Conservation (phyloP, 1,140 invertebrate species). For the Scylla paramamosain region DNA sequence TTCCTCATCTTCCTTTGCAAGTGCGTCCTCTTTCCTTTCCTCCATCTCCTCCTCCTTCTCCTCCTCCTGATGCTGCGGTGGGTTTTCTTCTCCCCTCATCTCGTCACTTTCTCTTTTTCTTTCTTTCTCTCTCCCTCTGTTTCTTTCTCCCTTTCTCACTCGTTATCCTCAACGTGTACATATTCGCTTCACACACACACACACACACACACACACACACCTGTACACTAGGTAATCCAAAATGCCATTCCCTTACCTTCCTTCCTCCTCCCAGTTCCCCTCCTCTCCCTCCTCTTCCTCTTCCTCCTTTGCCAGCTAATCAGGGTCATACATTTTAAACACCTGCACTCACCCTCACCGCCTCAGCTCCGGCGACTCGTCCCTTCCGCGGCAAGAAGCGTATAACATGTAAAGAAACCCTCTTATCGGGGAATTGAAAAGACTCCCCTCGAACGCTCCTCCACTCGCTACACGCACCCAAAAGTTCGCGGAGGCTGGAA, state of each 20-base stretch:
- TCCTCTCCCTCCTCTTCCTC: neutral
- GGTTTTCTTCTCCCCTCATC: neutral
- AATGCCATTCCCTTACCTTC: neutral
- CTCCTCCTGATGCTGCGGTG: too few species aligned
- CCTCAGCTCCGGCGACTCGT: neutral
- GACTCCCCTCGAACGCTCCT: too few species aligned
- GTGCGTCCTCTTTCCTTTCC: neutral
- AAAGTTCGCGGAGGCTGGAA: neutral
- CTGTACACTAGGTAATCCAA: neutral
- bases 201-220: neutral
- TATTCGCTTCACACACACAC: too few species aligned
- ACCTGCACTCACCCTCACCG: neutral
- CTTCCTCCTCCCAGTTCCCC: neutral
- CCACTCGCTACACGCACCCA: too few species aligned
- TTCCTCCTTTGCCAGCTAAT: neutral
- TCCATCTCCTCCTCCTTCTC: neutral
- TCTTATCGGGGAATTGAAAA: too few species aligned
- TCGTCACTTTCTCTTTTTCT: neutral
- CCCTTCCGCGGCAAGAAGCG: neutral
- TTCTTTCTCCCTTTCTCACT: neutral
- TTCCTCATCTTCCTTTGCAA: neutral
- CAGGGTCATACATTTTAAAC: conserved; percentile 14
- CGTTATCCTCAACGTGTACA: neutral
- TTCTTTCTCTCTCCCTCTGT: neutral
- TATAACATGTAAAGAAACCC: too few species aligned